phyloP scores from a whole-genome alignment of 2,888 invertebrate species.

The Chymomyza fuscimana region DNA sequence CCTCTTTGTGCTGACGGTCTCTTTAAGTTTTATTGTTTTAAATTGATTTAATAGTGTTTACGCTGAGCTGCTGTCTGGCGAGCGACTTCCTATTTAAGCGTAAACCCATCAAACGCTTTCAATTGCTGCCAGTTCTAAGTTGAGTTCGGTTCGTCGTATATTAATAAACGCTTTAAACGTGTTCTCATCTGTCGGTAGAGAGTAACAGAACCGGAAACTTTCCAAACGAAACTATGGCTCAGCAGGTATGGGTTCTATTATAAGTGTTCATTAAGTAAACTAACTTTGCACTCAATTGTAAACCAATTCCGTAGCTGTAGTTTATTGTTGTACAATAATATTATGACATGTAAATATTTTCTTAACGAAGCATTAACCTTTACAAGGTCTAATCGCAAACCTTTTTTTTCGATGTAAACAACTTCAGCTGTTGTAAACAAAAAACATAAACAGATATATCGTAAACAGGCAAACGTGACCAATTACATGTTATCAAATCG shows the following conservation, averaged over 20 bases:
- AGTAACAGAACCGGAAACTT: conserved; percentile 23
- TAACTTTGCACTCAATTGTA: conserved; percentile 37
- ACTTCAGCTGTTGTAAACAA: conserved; percentile 9
- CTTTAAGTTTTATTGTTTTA: conserved; percentile 63
- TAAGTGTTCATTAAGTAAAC: conserved; percentile 4
- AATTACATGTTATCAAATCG: background rate
- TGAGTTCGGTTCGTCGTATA: background rate
- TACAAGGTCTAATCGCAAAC: background rate
- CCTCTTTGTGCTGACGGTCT: conserved; percentile 37
- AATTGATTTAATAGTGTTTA: conserved; percentile 71
- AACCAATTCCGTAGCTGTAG: background rate
- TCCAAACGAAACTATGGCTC: conserved; percentile 5
- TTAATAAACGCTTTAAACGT: background rate
- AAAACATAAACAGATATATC: conserved; percentile 8
- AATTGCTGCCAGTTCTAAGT: conserved; percentile 5
- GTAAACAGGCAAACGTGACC: background rate
- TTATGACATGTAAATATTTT: background rate
- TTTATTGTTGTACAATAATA: background rate
- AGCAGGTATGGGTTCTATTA: conserved; percentile 12
- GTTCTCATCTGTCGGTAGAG: conserved; percentile 15
- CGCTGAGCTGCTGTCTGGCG: conserved; percentile 54
- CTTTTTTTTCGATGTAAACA: background rate
- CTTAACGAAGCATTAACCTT: background rate
- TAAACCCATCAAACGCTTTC: background rate
- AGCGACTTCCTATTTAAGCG: conserved; percentile 15